These are phyloP conservation scores for Leucoptera coffeella DNA, from an alignment of 2,888 invertebrate species.

Conservation along the genomic window DNA sequence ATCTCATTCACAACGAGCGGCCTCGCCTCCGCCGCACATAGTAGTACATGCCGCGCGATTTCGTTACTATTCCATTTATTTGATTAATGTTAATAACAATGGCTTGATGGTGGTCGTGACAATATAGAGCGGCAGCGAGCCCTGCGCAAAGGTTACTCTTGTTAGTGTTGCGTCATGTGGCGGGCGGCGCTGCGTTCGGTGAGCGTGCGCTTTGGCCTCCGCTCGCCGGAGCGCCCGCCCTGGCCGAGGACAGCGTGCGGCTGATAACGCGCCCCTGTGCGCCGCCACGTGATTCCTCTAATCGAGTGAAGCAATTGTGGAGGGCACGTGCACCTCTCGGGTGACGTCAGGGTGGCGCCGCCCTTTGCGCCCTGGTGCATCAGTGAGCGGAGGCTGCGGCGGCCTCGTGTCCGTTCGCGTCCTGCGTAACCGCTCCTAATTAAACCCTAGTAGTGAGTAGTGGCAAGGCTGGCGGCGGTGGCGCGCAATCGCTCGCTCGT, in stretches of 20 bases:
- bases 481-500: constrained; percentile 52
- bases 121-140: constrained; percentile 33
- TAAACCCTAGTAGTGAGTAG: constrained; percentile 47
- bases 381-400: constrained; percentile 38
- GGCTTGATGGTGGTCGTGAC: constrained; percentile 29
- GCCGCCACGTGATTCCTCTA: constrained; percentile 4
- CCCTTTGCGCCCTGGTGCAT: constrained; percentile 24
- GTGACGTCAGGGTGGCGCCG: constrained; percentile 21
- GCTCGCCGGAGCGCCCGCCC: no score
- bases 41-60: neutral
- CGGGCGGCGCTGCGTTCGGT: no score
- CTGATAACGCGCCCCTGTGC: neutral
- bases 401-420: constrained; percentile 50
- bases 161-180: constrained; percentile 34
- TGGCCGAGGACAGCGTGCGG: no score
- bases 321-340: no score
- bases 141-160: constrained; percentile 44
- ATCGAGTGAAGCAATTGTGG: constrained; percentile 32
- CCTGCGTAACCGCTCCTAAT: constrained; percentile 49
- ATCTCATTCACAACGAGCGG: neutral
- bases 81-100: neutral
- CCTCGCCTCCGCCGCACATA: neutral
- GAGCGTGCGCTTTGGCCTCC: no score
- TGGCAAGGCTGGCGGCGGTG: constrained; percentile 46
- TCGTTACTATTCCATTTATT: neutral